These are phyloP conservation scores for Cebidichthys violaceus DNA, from an alignment of 2,113 vertebrate genomes.

Conservation along the genomic window DNA sequence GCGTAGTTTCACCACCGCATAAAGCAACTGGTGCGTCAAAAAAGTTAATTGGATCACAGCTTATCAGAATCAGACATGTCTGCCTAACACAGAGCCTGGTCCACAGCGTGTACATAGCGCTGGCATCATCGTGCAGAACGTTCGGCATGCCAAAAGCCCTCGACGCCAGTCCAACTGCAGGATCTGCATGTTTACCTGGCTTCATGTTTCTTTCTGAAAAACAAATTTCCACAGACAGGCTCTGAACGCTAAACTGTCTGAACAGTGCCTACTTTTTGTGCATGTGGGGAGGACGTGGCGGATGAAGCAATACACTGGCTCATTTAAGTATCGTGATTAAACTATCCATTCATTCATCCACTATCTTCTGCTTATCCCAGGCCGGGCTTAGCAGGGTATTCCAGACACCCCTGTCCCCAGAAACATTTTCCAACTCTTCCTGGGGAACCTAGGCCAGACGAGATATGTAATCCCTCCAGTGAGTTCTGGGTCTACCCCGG, in stretches of 20 bases:
- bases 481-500: too few species aligned
- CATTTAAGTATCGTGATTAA: neutral
- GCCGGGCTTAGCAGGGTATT: too few species aligned
- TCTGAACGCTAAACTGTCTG: neutral
- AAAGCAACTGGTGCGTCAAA: neutral
- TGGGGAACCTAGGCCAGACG: too few species aligned
- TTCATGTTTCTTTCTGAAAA: constrained; percentile 7
- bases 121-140: neutral
- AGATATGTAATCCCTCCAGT: too few species aligned
- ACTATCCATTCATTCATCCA: too few species aligned
- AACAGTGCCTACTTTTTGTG: neutral
- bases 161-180: neutral
- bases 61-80: neutral
- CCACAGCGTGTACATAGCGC: neutral
- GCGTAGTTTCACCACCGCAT: neutral
- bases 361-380: too few species aligned
- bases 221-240: constrained; percentile 1
- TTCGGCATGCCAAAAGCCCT: neutral
- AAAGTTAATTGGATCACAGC: constrained; percentile 5
- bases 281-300: neutral
- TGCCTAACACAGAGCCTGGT: neutral
- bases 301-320: neutral
- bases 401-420: too few species aligned
- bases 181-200: too few species aligned
- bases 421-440: too few species aligned